Conservation (phyloP, 2,113 vertebrate species). For the Zingel zingel region DNA sequence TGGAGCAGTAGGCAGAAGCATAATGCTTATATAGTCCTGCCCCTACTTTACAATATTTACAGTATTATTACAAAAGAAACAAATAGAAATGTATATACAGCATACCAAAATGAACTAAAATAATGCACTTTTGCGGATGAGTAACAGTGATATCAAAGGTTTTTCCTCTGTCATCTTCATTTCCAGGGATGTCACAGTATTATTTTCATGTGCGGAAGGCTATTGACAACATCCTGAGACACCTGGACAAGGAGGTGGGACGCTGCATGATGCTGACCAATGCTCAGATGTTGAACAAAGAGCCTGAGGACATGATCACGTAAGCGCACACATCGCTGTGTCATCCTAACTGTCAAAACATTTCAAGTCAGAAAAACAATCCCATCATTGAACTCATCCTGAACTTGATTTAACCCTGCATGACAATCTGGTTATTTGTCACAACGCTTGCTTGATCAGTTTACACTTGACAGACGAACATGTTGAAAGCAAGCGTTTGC, state of each 20-base stretch:
- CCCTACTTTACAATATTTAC: too few relatives aligned
- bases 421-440: neutral
- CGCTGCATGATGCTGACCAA: slow-evolving; percentile 99
- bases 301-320: slow-evolving; percentile 99
- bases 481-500: neutral
- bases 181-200: slow-evolving; percentile 95
- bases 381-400: neutral
- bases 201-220: slow-evolving; percentile 96
- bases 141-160: neutral
- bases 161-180: neutral
- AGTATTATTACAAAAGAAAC: too few relatives aligned
- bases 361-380: neutral
- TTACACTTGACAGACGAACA: neutral
- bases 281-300: slow-evolving; percentile 97
- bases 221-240: slow-evolving; percentile 95
- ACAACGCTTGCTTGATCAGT: neutral
- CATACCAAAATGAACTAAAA: too few relatives aligned
- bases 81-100: too few relatives aligned
- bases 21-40: too few relatives aligned
- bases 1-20: too few relatives aligned
- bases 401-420: neutral
- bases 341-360: neutral
- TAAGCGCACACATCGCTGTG: slow-evolving; percentile 76
- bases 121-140: neutral
- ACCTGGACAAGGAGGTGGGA: slow-evolving; percentile 98